Evolutionary conservation across 2,797 vertebrate genomes (phyloP).

Genomic region (Hippoglossus hippoglossus): DNA sequence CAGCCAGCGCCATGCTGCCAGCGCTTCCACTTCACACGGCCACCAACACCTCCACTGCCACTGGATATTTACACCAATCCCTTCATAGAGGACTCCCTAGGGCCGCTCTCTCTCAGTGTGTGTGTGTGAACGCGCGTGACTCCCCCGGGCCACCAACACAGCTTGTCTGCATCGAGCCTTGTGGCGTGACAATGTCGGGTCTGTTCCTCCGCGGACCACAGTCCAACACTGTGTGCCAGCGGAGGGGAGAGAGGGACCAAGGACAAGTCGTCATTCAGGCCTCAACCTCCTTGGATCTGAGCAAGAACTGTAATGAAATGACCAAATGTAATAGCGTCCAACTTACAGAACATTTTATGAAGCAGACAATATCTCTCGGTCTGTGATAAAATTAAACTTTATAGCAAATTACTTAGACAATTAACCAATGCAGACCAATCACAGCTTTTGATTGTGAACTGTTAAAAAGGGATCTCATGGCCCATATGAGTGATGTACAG

Average conservation of each 20-base stretch:
- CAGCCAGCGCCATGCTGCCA: constrained; percentile 67
- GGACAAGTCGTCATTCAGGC: constrained; percentile 50
- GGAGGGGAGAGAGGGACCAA: constrained; percentile 32
- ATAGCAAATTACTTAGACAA: not conserved
- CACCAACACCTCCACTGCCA: constrained; percentile 72
- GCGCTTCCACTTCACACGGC: constrained; percentile 74
- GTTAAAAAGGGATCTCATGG: not conserved
- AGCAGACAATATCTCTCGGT: not conserved
- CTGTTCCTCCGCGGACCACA: constrained; percentile 52
- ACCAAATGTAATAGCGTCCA: not conserved
- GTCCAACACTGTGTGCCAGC: constrained; percentile 36
- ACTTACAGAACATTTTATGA: not conserved
- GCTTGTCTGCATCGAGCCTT: constrained; percentile 51
- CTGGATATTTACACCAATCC: constrained; percentile 81
- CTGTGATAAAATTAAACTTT: not conserved
- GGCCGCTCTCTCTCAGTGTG: constrained; percentile 45
- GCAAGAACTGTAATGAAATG: not conserved
- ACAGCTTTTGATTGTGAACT: not conserved
- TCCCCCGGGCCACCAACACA: constrained; percentile 54
- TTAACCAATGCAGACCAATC: too few species aligned
- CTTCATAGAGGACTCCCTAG: constrained; percentile 70
- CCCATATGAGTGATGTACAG: too few species aligned
- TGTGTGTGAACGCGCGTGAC: constrained; percentile 14
- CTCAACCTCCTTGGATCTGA: constrained; percentile 23
- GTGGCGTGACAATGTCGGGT: constrained; percentile 52